Conservation (phyloP, 1,140 invertebrate genomes). For the Bombus superbus region DNA sequence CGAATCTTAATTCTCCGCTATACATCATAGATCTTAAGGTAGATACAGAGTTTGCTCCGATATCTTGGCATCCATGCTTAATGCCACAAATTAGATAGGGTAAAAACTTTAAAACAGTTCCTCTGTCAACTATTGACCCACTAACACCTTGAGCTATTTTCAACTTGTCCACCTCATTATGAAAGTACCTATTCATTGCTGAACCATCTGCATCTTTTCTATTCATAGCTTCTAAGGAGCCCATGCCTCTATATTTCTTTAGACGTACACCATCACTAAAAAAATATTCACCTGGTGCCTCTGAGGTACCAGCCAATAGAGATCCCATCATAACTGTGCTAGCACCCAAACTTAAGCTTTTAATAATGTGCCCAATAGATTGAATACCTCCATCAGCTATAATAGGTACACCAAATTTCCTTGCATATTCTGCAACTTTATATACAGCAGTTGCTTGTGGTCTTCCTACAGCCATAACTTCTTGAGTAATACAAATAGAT, state of each 20-base stretch:
- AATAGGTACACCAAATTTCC: constrained; percentile 94
- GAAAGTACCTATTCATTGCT: constrained; percentile 93
- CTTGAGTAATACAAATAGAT: constrained; percentile 99
- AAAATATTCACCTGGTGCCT: constrained; percentile 99
- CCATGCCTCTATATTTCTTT: constrained; percentile 99
- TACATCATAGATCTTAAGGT: constrained; percentile 92
- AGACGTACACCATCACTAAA: constrained; percentile 98
- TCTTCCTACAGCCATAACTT: constrained; percentile 99
- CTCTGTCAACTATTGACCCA: constrained; percentile 98
- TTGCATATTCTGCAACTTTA: constrained; percentile 96
- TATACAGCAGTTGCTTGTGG: constrained; percentile 97
- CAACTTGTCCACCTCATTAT: constrained; percentile 96
- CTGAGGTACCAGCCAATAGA: constrained; percentile 97
- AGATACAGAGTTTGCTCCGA: constrained; percentile 89
- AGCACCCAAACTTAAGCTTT: constrained; percentile 95
- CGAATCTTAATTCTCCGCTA: constrained; percentile 95
- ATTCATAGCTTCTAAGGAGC: constrained; percentile 99
- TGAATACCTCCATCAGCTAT: constrained; percentile 99
- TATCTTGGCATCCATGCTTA: constrained; percentile 98
- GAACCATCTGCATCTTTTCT: constrained; percentile 92
- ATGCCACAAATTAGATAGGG: constrained; percentile 98
- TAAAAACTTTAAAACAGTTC: constrained; percentile 96
- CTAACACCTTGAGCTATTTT: constrained; percentile 99
- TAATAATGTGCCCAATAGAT: constrained; percentile 97
- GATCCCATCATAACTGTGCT: constrained; percentile 99